Base-by-base conservation (phyloP, 1,140 invertebrate genomes). In the Ceratina japonica region DNA sequence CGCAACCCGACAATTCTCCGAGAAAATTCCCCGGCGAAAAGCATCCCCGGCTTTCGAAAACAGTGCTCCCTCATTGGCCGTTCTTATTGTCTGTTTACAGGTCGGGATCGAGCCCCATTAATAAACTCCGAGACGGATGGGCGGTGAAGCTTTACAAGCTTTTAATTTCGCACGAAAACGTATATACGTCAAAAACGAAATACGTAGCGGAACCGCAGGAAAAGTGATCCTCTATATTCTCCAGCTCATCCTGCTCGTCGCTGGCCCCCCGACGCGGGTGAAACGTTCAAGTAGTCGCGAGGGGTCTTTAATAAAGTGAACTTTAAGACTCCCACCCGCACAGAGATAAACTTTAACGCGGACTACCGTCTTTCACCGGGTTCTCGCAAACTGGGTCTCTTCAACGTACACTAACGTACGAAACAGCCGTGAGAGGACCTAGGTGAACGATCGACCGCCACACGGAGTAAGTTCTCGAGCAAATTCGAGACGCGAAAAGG, bases 241-340 rank as follows among this genome's bases (percentile, higher is more conserved):
- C 51, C 24, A 22, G 31, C 7, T 18, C 61, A 7, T 16, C 16
- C 20, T 51, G 22, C 31, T 52, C 49, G 59, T 56, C 51, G 31
- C 24, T 44, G 3, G 0, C 37, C 37, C 37, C 37, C 37, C 37
- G 37, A 7, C 37, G 37, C 37, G 37, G 37, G 37, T 44, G 37
- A 44, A 10, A 61, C 65, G 71, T 85, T 86, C 74, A 70, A 86
- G 84, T 81, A 85, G 84, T 87, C 81, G 79, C 81, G 83, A 44
- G 82, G 83, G 82, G 83, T 88, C 89, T 90, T 90, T 90, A 90
- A 90, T 90, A 90, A 90, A 90, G 87, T 87, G 87, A 89, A 90
- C 86, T 90, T 90, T 89, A 90, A 90, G 88, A 88, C 84, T 89
- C 79, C 73, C 65, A 75, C 83, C 88, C 82, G 84, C 79, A 78